phyloP scores from a whole-genome alignment of 2,113 vertebrate genomes.

The Psittacula cyanocephala region DNA sequence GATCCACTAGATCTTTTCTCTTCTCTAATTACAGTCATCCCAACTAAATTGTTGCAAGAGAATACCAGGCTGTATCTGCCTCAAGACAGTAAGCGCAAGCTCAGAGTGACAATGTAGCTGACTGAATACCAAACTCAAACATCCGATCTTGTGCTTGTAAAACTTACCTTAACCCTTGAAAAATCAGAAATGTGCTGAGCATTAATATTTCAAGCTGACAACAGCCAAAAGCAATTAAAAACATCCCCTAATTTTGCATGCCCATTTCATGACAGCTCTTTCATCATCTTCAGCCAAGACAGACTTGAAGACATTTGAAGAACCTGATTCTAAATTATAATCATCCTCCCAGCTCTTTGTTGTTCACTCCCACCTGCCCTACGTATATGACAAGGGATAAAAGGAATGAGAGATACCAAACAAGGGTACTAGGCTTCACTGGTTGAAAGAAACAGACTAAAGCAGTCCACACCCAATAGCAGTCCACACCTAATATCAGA shows the following conservation, averaged over 20 bases:
- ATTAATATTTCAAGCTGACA: neutral
- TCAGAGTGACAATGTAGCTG: neutral
- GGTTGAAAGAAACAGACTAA: neutral
- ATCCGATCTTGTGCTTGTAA: neutral
- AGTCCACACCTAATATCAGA: neutral
- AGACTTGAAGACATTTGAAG: neutral
- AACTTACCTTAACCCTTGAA: neutral
- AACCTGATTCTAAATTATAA: neutral
- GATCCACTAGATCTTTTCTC: neutral
- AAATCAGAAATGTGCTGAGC: neutral
- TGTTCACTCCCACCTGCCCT: neutral
- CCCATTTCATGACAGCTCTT: neutral
- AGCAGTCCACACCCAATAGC: neutral
- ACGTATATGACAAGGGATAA: neutral
- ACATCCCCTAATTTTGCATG: neutral
- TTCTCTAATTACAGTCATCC: neutral
- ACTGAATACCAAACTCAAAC: neutral
- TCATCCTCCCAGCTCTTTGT: neutral
- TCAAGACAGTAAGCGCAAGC: neutral
- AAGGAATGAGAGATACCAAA: neutral
- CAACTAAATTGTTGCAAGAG: neutral
- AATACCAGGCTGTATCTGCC: neutral
- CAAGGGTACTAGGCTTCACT: neutral
- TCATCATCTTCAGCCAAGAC: neutral
- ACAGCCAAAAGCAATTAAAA: conserved; percentile 11